Evolutionary conservation across 2,797 vertebrate species (phyloP).

Genomic region (Clarias platycephalus): DNA sequence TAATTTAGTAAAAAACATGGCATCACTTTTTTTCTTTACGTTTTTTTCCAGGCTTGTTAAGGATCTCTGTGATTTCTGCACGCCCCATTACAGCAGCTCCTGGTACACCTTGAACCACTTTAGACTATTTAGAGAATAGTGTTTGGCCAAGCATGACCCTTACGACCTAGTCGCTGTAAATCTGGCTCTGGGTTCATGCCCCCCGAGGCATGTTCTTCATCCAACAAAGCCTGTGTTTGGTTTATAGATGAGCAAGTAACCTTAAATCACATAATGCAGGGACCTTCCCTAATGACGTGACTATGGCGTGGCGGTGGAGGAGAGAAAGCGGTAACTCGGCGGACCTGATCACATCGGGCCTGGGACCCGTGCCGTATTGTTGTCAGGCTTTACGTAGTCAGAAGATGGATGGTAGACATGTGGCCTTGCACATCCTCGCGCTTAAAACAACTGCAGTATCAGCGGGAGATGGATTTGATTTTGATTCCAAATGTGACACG

Average conservation of each 20-base stretch:
- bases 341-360: background rate
- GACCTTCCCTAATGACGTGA: constrained; percentile 14
- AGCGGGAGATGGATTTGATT: constrained; percentile 40
- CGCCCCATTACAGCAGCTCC: constrained; percentile 53
- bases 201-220: constrained; percentile 22
- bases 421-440: constrained; percentile 15
- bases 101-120: constrained; percentile 68
- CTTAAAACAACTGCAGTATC: constrained; percentile 19
- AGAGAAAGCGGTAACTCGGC: background rate
- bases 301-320: background rate
- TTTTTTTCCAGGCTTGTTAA: constrained; percentile 47
- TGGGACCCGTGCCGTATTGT: background rate
- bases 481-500: constrained; percentile 29
- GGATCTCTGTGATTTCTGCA: constrained; percentile 60
- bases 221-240: background rate
- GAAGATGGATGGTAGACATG: constrained; percentile 33
- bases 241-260: background rate
- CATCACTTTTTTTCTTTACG: background rate
- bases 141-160: constrained; percentile 73
- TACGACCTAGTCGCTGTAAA: constrained; percentile 72
- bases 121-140: constrained; percentile 68
- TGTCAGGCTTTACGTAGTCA: constrained; percentile 4
- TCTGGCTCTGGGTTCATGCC: constrained; percentile 61
- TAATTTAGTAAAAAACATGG: background rate
- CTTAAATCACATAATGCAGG: constrained; percentile 28